Evolutionary conservation across 2,113 vertebrate genomes (phyloP).

Genomic region (Sapayoa aenigma): DNA sequence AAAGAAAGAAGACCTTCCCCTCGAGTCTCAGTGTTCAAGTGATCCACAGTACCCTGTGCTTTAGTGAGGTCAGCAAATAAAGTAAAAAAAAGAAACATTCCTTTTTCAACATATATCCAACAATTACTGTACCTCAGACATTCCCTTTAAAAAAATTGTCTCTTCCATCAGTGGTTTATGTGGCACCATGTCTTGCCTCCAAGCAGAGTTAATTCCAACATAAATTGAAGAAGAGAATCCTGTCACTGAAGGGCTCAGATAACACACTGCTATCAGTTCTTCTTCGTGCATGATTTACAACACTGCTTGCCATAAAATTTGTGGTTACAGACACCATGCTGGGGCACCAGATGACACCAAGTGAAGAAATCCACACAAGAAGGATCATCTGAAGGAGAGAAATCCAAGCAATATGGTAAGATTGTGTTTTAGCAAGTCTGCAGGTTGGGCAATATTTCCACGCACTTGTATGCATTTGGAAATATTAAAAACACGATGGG

Average conservation of each 20-base stretch:
- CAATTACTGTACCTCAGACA: slow-evolving; percentile 53
- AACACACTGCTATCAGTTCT: slow-evolving; percentile 66
- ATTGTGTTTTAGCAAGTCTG: not conserved
- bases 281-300: slow-evolving; percentile 89
- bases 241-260: not conserved
- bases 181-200: slow-evolving; percentile 17
- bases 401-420: not conserved
- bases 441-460: not conserved
- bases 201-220: slow-evolving; percentile 22
- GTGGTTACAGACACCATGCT: slow-evolving; percentile 94
- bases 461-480: not conserved
- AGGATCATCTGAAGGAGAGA: slow-evolving; percentile 77
- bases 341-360: slow-evolving; percentile 94
- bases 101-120: slow-evolving; percentile 1
- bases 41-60: slow-evolving; percentile 64
- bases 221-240: not conserved
- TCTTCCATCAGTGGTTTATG: slow-evolving; percentile 20
- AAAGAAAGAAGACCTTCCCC: slow-evolving; percentile 26
- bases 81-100: not conserved
- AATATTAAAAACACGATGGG: not conserved
- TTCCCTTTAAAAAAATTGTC: slow-evolving; percentile 1
- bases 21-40: slow-evolving; percentile 42
- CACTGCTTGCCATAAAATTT: slow-evolving; percentile 96
- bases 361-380: slow-evolving; percentile 87
- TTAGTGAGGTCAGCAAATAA: slow-evolving; percentile 47